Base-by-base conservation (phyloP, 1,140 invertebrate species). In the Triops longicaudatus region DNA sequence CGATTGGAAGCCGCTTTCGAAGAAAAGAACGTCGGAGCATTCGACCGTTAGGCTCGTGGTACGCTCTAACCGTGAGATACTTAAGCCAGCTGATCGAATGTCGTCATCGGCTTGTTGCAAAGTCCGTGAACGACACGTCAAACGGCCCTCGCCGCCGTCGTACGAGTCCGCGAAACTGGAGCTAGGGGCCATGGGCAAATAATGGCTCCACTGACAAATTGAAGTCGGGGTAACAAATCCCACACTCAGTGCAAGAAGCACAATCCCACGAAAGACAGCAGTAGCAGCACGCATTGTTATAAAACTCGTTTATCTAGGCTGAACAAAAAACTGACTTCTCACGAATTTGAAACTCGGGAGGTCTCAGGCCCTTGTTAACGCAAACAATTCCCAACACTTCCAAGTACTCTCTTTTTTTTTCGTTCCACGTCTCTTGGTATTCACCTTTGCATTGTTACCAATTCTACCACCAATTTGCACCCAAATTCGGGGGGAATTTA, bases 21-120 rank as follows among this genome's bases (percentile, higher is more conserved):
- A 92, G 84, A 93, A 92, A 71, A 92, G 84, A 77, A 91, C 89
- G 83, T 93, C 91, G 84, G 89, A 93, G 83, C 92, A 94, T 82
- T 92, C 89, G 63, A 93, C 86, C 79, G 87, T 87, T 73, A 93
- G 83, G 14, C 89, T 88, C 75, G 87, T 87, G 28, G 92, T 87
- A 63, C 79, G 79, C 14, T 81, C 75, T 31, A 73, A 50, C 9
- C 72, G 74, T 4, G 72, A 37, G 10, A n/a, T 43, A 41, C 73
- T 77, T 14, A 78, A 27, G 26, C 72, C 37, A 7, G 27, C 71
- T 31, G 72, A 43, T 73, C 73, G 44, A 73, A 74, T 11, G 27
- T 75, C 78, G 31, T 74, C 50, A 63, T 78, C 78, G 44, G 73
- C 72, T 71, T 74, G 78, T 73, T 78, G 78, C 22, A 78, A 76